A percentile compares a stretch with the other conserved stretches of the same genome.
phyloP scores from a whole-genome alignment of 2,113 vertebrate species.

The Athene noctua region DNA sequence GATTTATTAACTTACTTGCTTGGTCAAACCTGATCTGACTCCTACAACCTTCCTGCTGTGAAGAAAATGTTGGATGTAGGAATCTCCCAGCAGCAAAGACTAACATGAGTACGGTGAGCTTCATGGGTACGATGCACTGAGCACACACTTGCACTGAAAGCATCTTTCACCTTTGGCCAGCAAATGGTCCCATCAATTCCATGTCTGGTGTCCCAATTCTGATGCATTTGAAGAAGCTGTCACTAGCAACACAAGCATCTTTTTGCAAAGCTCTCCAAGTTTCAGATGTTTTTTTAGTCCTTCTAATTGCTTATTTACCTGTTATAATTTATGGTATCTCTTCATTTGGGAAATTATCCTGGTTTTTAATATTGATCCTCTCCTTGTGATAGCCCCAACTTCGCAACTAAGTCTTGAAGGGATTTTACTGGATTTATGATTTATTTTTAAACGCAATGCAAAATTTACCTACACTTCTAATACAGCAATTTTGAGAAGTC shows the following conservation, averaged over 20 bases:
- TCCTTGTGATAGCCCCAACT: not conserved
- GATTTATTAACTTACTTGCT: not conserved
- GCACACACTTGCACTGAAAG: rapidly evolving
- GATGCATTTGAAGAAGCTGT: not conserved
- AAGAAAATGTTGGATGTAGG: not conserved
- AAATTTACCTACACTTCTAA: not conserved
- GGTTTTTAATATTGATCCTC: not conserved
- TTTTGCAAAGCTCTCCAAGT: not conserved
- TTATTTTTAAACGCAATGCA: not conserved
- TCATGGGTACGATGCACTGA: not conserved
- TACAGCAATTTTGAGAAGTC: not conserved
- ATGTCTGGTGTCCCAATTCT: not conserved
- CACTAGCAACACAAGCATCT: not conserved
- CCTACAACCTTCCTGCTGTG: not conserved
- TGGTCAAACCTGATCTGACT: not conserved
- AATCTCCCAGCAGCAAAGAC: not conserved
- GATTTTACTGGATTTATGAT: not conserved
- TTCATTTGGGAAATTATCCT: not conserved
- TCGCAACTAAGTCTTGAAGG: not conserved
- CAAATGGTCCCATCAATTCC: not conserved
- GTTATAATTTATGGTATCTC: not conserved
- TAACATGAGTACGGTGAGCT: not conserved
- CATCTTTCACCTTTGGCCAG: not conserved
- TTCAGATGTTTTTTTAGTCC: not conserved
- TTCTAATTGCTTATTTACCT: not conserved